Conservation (phyloP, 2,113 vertebrate genomes). For the Eidolon helvum region DNA sequence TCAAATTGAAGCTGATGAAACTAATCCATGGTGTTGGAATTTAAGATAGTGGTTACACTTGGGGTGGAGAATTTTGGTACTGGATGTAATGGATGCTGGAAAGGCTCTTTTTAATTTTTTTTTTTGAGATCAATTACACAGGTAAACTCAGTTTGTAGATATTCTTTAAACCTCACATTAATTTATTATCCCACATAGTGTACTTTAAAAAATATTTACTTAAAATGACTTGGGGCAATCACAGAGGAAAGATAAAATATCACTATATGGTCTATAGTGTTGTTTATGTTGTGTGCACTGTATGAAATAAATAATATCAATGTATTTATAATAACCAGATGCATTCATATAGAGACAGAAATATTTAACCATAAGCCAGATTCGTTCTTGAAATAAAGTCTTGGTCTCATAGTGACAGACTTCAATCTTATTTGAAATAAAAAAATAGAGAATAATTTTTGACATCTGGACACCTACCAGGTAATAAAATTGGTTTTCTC, state of each 20-base stretch:
- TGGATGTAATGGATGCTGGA: too few species aligned
- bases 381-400: neutral
- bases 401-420: neutral
- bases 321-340: neutral
- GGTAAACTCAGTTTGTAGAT: neutral
- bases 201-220: neutral
- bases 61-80: accelerated
- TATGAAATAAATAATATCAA: neutral
- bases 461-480: neutral
- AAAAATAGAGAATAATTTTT: neutral
- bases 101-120: neutral
- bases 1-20: neutral
- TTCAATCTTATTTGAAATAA: neutral
- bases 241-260: neutral
- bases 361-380: neutral
- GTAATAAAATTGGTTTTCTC: neutral
- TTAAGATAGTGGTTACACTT: neutral
- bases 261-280: neutral
- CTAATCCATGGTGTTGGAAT: neutral
- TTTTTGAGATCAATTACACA: neutral
- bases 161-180: neutral
- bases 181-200: neutral
- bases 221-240: neutral
- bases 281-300: neutral
- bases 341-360: neutral